Percentiles rank a stretch among this genome's conserved stretches.
phyloP scores from a whole-genome alignment of 2,113 vertebrate genomes.

The Salvelinus fontinalis region DNA sequence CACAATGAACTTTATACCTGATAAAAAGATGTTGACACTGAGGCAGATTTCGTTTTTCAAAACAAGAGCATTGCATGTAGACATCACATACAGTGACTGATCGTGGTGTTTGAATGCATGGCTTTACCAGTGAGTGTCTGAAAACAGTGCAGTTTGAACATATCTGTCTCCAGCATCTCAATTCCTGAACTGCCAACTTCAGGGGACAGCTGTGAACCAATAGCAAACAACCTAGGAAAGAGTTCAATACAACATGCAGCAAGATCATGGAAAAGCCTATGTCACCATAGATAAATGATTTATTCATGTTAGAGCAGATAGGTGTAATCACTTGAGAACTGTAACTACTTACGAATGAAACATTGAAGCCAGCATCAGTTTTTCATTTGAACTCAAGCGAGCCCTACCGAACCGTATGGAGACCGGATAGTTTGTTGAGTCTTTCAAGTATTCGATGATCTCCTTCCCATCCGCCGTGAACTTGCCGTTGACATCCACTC shows the following conservation, averaged over 20 bases:
- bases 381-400: conserved; percentile 92
- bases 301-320: background rate
- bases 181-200: conserved; percentile 95
- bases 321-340: no score
- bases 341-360: conserved; percentile 90
- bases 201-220: conserved; percentile 95
- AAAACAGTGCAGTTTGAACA: conserved; percentile 96
- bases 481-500: conserved; percentile 87
- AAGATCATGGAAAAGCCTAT: background rate
- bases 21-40: conserved; percentile 12
- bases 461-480: conserved; percentile 88
- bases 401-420: conserved; percentile 94
- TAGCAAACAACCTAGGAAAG: conserved; percentile 88
- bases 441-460: conserved; percentile 85
- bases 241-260: background rate
- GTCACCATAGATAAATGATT: background rate
- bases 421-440: conserved; percentile 86
- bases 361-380: conserved; percentile 98
- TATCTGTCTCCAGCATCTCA: conserved; percentile 96
- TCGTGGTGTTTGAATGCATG: background rate
- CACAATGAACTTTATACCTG: conserved; percentile 97
- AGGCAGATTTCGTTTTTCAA: background rate
- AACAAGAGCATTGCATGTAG: background rate
- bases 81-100: background rate
- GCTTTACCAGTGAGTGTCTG: conserved; percentile 94